Percentiles rank a stretch among this genome's conserved stretches.
Conservation (phyloP, 2,797 vertebrate species). For the Tamandua tetradactyla region DNA sequence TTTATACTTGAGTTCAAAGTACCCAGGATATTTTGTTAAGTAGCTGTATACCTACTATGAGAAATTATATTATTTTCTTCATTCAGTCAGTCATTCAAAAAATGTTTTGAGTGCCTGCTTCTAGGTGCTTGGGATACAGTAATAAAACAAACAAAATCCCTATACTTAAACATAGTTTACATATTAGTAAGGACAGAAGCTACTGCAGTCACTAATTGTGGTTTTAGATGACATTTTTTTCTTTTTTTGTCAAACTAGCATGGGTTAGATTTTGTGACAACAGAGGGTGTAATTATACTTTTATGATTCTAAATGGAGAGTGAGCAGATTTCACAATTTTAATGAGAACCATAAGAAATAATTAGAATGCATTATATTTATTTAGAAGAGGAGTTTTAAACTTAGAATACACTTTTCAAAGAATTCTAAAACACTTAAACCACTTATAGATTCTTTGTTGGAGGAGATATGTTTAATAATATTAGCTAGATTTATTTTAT, state of each 20-base stretch:
- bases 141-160: not conserved
- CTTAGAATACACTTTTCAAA: not conserved
- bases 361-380: not conserved
- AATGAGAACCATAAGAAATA: not conserved
- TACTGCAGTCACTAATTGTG: not conserved
- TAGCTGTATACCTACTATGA: not conserved
- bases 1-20: not conserved
- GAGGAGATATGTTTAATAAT: not conserved
- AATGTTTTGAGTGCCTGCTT: not conserved
- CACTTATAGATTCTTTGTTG: not conserved
- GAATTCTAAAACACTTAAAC: not conserved
- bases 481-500: not conserved
- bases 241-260: not conserved
- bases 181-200: not conserved
- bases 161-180: not conserved
- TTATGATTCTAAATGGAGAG: not conserved
- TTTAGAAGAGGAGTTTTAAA: not conserved
- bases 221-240: not conserved
- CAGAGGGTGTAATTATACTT: not conserved
- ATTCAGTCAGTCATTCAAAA: not conserved
- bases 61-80: not conserved
- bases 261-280: conserved; percentile 2
- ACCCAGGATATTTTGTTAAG: not conserved
- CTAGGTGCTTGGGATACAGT: not conserved
- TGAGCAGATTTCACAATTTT: not conserved